phyloP scores from a whole-genome alignment of 1,140 invertebrate species.

The Aphidius gifuensis region DNA sequence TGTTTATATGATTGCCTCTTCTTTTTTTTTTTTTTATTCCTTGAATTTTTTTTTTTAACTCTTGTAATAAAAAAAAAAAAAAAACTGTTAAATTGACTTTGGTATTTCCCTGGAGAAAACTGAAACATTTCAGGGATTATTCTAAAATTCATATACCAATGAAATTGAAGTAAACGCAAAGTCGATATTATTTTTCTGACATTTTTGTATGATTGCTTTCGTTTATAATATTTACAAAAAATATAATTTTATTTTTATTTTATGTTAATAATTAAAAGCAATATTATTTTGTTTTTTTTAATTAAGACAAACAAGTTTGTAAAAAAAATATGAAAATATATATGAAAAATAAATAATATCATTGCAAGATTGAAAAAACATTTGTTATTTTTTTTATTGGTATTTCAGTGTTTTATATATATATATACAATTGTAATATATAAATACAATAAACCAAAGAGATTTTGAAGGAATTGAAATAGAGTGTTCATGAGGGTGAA shows the following conservation, averaged over 20 bases:
- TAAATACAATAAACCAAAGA: background rate
- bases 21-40: background rate
- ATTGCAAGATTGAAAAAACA: no score
- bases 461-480: background rate
- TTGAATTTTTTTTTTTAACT: no score
- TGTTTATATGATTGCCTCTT: slow-evolving; percentile 9
- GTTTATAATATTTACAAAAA: background rate
- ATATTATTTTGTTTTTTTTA: no score
- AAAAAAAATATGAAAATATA: background rate
- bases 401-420: slow-evolving; percentile 6
- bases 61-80: no score
- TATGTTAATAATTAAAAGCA: no score
- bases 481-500: slow-evolving; percentile 7
- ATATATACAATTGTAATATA: background rate
- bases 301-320: no score
- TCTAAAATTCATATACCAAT: slow-evolving; percentile 7
- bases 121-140: slow-evolving; percentile 11
- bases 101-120: slow-evolving; percentile 7
- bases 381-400: background rate
- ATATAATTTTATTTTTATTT: no score
- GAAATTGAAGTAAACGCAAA: background rate
- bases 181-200: background rate
- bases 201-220: background rate
- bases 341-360: background rate
- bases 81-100: slow-evolving; percentile 1